These are phyloP conservation scores for Prunella strophiata DNA, from an alignment of 2,797 vertebrate species.

Conservation along the genomic window DNA sequence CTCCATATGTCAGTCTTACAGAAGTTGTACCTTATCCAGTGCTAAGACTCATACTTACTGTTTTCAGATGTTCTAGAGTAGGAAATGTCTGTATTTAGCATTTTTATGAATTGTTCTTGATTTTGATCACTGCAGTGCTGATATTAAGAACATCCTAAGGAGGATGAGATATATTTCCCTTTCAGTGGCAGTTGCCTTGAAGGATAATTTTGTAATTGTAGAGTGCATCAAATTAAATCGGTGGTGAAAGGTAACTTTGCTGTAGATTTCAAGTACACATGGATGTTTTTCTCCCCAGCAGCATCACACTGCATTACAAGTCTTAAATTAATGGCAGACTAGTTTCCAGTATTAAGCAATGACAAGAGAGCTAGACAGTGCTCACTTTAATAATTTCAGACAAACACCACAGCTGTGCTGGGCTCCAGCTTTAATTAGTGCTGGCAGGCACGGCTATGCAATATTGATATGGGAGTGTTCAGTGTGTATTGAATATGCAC, in stretches of 20 bases:
- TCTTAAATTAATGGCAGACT: background rate
- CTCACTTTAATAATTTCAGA: constrained; percentile 41
- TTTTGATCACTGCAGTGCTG: background rate
- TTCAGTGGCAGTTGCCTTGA: background rate
- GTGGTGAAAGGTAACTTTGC: background rate
- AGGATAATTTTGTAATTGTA: background rate
- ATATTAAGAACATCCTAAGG: background rate
- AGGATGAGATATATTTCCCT: background rate
- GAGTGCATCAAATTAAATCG: background rate
- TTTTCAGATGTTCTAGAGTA: background rate
- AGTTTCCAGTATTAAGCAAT: constrained; percentile 11
- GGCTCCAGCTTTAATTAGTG: constrained; percentile 53
- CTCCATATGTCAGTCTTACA: background rate
- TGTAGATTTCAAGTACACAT: background rate
- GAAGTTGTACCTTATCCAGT: background rate
- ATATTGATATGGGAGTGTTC: constrained; percentile 24
- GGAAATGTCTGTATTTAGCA: background rate
- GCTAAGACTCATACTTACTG: background rate
- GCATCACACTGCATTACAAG: background rate
- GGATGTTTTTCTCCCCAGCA: background rate
- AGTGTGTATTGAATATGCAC: constrained; percentile 58
- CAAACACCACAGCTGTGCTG: background rate
- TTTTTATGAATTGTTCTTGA: background rate
- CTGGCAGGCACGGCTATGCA: constrained; percentile 45
- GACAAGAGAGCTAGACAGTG: background rate